Evolutionary conservation across 2,888 invertebrate genomes (phyloP).

Genomic region (Cheilosia vernalis): DNA sequence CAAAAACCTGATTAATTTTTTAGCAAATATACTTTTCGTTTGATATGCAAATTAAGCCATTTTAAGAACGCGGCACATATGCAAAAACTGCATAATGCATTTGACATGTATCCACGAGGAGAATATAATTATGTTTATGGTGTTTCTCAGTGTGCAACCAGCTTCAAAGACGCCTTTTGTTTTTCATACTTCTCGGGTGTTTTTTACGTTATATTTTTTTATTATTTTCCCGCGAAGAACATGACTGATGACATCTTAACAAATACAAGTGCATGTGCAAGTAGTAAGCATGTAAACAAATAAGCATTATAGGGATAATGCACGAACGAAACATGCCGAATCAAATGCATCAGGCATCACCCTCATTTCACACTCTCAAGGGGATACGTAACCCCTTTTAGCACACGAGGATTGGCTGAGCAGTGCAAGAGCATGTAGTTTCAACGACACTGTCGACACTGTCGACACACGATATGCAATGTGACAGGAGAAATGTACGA

Average conservation of each 20-base stretch:
- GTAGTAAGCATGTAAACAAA: slow-evolving; percentile 74
- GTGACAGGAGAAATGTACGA: slow-evolving; percentile 26
- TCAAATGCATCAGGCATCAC: slow-evolving; percentile 73
- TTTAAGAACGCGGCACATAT: slow-evolving; percentile 67
- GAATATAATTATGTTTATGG: slow-evolving; percentile 70
- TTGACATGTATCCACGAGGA: slow-evolving; percentile 70
- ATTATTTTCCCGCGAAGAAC: slow-evolving; percentile 48
- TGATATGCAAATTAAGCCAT: slow-evolving; percentile 82
- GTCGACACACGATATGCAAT: slow-evolving; percentile 24
- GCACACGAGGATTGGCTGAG: slow-evolving; percentile 61
- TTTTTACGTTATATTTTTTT: slow-evolving; percentile 25
- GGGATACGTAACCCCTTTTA: slow-evolving; percentile 70
- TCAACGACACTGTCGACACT: slow-evolving; percentile 29
- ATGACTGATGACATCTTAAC: slow-evolving; percentile 72
- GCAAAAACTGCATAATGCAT: slow-evolving; percentile 74
- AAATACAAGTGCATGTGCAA: slow-evolving; percentile 71
- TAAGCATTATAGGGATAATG: slow-evolving; percentile 71
- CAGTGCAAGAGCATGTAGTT: slow-evolving; percentile 50
- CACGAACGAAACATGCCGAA: slow-evolving; percentile 70
- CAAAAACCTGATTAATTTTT: slow-evolving; percentile 66
- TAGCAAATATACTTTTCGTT: slow-evolving; percentile 76
- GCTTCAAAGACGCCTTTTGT: slow-evolving; percentile 66
- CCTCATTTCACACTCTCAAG: slow-evolving; percentile 71
- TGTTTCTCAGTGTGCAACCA: slow-evolving; percentile 43
- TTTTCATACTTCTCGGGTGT: slow-evolving; percentile 42